Conservation (phyloP, 2,113 vertebrate genomes). For the cattle (Bos taurus) region ARS-UCD2.0 NC_037332.1:9560501-9561000, state of each 20-base stretch:
- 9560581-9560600: not conserved
- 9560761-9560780: not conserved
- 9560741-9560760: not conserved
- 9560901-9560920: not conserved
- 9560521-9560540: not conserved
- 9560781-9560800: not conserved
- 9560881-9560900: not conserved
- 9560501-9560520: not conserved
- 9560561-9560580: not conserved
- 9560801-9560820: not conserved
- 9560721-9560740: not conserved
- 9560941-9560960: not conserved
- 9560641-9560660: not conserved
- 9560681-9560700: not conserved
- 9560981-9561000: not conserved
- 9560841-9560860: not conserved
- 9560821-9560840: not conserved
- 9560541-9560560: not conserved
- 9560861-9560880: not conserved
- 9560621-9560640: not conserved
- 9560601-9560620: not conserved
- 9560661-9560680: not conserved
- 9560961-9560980: not conserved
- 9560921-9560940: not conserved
- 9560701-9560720: not conserved